Percentiles rank a stretch among this genome's conserved stretches.
Conservation (phyloP, 53 echinoderm and acorn worm genomes). For the Zoroaster sp. region DNA sequence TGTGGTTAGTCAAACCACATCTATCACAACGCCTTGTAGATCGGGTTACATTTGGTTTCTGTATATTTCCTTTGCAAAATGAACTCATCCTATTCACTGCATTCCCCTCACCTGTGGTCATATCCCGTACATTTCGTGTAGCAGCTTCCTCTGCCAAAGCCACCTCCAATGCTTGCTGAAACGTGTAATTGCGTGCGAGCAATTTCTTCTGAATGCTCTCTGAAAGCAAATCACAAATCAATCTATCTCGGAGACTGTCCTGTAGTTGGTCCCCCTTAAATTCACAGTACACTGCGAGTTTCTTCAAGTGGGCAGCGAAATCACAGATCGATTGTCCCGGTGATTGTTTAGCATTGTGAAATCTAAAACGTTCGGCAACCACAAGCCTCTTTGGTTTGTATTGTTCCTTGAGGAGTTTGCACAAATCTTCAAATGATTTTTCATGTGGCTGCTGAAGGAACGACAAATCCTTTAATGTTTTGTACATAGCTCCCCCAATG, state of each 20-base stretch:
- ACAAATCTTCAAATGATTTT: background rate
- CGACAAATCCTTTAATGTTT: background rate
- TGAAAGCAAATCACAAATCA: conserved; percentile 28
- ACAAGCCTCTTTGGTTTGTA: conserved; percentile 14
- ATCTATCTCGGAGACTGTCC: conserved; percentile 18
- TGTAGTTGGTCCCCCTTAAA: conserved; percentile 13
- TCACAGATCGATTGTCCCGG: background rate
- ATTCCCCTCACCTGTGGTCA: background rate
- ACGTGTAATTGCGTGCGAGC: background rate
- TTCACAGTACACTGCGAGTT: conserved; percentile 14
- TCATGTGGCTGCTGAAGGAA: background rate
- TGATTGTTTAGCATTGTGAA: conserved; percentile 18
- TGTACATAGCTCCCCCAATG: background rate
- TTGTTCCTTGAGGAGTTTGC: background rate
- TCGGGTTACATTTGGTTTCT: background rate
- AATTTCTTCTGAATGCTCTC: conserved; percentile 17
- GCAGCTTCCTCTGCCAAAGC: background rate
- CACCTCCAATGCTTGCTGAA: conserved; percentile 6
- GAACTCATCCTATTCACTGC: background rate
- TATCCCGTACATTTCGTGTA: background rate
- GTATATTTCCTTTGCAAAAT: background rate
- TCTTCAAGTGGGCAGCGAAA: conserved; percentile 6
- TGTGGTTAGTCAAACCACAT: conserved; percentile 1
- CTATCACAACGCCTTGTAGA: background rate
- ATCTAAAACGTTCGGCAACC: background rate